Evolutionary conservation across 2,797 vertebrate species (phyloP).

Genomic region (Falco berigora): DNA sequence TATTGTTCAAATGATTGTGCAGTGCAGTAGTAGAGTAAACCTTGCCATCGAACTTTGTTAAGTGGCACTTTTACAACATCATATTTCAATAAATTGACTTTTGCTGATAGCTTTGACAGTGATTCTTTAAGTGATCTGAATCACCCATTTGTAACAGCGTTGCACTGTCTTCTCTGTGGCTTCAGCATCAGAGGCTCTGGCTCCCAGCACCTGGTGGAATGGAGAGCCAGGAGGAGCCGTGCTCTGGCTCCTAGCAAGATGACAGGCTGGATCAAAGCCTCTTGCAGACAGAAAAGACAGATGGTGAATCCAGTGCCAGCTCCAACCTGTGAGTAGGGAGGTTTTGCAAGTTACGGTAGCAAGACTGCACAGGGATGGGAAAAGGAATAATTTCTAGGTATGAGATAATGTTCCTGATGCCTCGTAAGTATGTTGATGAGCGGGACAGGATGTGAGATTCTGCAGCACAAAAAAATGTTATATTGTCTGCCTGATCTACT

Average conservation of each 20-base stretch:
- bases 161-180: fast-evolving
- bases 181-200: not conserved
- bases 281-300: not conserved
- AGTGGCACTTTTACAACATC: not conserved
- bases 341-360: not conserved
- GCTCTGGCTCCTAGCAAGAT: not conserved
- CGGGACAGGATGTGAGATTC: not conserved
- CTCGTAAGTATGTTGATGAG: not conserved
- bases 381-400: not conserved
- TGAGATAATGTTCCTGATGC: not conserved
- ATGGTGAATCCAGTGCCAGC: not conserved
- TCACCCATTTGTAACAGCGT: fast-evolving
- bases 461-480: not conserved
- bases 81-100: not conserved
- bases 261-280: not conserved
- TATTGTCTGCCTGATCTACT: not conserved
- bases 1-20: not conserved
- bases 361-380: not conserved
- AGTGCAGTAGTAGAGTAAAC: not conserved
- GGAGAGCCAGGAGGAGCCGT: not conserved
- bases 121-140: not conserved
- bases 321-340: not conserved
- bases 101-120: not conserved
- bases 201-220: not conserved
- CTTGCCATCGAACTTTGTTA: not conserved